A percentile compares a stretch with the other conserved stretches of the same genome.
Evolutionary conservation across 2,888 invertebrate species (phyloP).

Genomic region (Micropterix aruncella): DNA sequence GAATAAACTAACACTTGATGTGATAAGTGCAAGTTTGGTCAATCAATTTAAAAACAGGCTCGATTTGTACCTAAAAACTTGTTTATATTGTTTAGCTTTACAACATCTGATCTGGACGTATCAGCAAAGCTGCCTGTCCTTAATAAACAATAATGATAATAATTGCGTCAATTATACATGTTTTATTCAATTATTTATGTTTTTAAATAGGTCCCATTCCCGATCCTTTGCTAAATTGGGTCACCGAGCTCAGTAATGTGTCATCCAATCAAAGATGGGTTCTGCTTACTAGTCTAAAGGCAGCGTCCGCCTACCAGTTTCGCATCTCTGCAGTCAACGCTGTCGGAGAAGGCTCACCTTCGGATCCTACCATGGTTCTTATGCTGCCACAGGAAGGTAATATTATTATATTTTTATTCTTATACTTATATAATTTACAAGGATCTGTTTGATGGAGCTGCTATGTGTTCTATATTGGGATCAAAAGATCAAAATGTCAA

Average conservation of each 20-base stretch:
- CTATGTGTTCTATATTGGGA: too few relatives aligned
- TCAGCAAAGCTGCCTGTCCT: too few relatives aligned
- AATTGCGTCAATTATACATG: constrained; percentile 6
- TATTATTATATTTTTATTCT: too few relatives aligned
- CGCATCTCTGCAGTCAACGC: constrained; percentile 93
- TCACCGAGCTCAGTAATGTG: constrained; percentile 76
- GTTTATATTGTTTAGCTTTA: too few relatives aligned
- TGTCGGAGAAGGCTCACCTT: constrained; percentile 88
- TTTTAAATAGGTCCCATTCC: constrained; percentile 58
- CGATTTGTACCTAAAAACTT: too few relatives aligned
- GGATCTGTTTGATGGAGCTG: too few relatives aligned
- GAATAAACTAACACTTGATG: not conserved
- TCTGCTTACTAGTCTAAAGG: constrained; percentile 73
- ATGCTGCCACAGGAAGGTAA: constrained; percentile 95
- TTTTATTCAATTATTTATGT: constrained; percentile 28
- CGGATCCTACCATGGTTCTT: constrained; percentile 78
- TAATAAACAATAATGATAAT: constrained; percentile 4
- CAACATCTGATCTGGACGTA: too few relatives aligned
- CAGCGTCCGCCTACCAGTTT: constrained; percentile 93
- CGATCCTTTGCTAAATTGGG: constrained; percentile 76
- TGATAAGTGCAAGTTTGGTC: not conserved
- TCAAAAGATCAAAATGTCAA: too few relatives aligned
- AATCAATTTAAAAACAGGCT: too few relatives aligned
- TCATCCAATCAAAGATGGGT: constrained; percentile 68
- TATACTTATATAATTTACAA: too few relatives aligned